Evolutionary conservation across 2,888 invertebrate species (phyloP).

Genomic region (Agrotis segetum): DNA sequence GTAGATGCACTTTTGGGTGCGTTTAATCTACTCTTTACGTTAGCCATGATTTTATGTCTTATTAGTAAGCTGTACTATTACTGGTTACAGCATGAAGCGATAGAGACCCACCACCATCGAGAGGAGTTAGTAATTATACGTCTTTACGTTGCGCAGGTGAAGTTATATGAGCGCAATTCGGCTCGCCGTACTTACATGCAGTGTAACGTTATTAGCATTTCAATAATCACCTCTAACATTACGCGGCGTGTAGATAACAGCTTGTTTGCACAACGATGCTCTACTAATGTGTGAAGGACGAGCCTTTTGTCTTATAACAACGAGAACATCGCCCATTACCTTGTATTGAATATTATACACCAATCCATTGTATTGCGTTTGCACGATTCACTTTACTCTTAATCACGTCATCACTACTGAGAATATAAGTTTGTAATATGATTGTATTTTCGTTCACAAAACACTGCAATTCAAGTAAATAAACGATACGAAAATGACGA

Average conservation of each 20-base stretch:
- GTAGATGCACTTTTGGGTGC: constrained; percentile 75
- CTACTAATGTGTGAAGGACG: constrained; percentile 89
- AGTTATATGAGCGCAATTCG: constrained; percentile 70
- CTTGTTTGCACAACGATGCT: constrained; percentile 87
- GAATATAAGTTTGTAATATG: constrained; percentile 15
- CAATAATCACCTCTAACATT: constrained; percentile 87
- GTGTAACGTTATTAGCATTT: constrained; percentile 83
- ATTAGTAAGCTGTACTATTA: constrained; percentile 80
- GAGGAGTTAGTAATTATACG: constrained; percentile 76
- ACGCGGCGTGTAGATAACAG: constrained; percentile 84
- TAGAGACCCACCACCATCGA: constrained; percentile 83
- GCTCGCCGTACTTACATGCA: constrained; percentile 85
- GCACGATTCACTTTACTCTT: constrained; percentile 62
- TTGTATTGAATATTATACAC: constrained; percentile 76
- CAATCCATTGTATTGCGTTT: constrained; percentile 71
- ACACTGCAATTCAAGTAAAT: constrained; percentile 52
- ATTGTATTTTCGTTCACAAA: constrained; percentile 50
- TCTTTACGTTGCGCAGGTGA: constrained; percentile 69
- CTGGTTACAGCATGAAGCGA: constrained; percentile 74
- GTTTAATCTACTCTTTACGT: constrained; percentile 82
- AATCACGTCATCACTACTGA: constrained; percentile 59
- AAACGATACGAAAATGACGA: constrained; percentile 49
- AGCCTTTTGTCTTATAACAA: constrained; percentile 84
- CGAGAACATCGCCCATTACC: constrained; percentile 85
- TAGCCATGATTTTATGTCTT: constrained; percentile 83